phyloP scores from a whole-genome alignment of 2,888 invertebrate genomes.

The Catocala nupta region DNA sequence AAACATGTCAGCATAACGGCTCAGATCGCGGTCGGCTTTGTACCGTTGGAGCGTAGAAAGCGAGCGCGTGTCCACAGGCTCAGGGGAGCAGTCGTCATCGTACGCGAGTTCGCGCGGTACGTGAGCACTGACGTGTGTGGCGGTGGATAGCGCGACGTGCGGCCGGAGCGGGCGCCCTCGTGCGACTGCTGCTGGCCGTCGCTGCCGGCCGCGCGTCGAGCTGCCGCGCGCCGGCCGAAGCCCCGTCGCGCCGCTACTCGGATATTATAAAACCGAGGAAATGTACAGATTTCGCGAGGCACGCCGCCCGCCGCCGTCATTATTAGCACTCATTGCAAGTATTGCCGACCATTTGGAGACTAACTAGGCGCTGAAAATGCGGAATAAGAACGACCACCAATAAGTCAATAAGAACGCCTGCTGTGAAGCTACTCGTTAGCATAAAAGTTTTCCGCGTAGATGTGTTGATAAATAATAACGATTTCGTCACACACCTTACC shows the following conservation, averaged over 20 bases:
- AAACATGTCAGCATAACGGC: slow-evolving; percentile 77
- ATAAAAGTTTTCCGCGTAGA: slow-evolving; percentile 23
- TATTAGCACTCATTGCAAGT: slow-evolving; percentile 61
- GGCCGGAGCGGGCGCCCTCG: slow-evolving; percentile 75
- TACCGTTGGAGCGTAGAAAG: slow-evolving; percentile 81
- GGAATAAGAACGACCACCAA: slow-evolving; percentile 23
- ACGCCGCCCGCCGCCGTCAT: slow-evolving; percentile 60
- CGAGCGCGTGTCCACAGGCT: slow-evolving; percentile 61
- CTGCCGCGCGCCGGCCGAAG: slow-evolving; percentile 56
- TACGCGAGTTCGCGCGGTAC: slow-evolving; percentile 51
- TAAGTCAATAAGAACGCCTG: too few species aligned
- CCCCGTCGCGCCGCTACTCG: slow-evolving; percentile 33
- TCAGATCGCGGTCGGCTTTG: slow-evolving; percentile 64
- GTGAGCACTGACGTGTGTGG: slow-evolving; percentile 49
- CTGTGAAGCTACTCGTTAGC: slow-evolving; percentile 4
- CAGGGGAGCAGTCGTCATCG: slow-evolving; percentile 65
- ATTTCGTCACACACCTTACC: slow-evolving; percentile 18
- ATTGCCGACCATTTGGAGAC: slow-evolving; percentile 37
- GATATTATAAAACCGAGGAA: slow-evolving; percentile 67
- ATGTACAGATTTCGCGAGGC: slow-evolving; percentile 66
- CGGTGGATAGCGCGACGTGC: slow-evolving; percentile 64
- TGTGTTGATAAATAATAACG: slow-evolving; percentile 15
- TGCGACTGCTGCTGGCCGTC: slow-evolving; percentile 66
- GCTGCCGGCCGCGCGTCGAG: slow-evolving; percentile 62
- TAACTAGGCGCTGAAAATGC: slow-evolving; percentile 22